A percentile compares a stretch with the other conserved stretches of the same genome.
These are phyloP conservation scores for Epinotia brunnichana DNA, from an alignment of 2,888 invertebrate genomes.

Conservation along the genomic window DNA sequence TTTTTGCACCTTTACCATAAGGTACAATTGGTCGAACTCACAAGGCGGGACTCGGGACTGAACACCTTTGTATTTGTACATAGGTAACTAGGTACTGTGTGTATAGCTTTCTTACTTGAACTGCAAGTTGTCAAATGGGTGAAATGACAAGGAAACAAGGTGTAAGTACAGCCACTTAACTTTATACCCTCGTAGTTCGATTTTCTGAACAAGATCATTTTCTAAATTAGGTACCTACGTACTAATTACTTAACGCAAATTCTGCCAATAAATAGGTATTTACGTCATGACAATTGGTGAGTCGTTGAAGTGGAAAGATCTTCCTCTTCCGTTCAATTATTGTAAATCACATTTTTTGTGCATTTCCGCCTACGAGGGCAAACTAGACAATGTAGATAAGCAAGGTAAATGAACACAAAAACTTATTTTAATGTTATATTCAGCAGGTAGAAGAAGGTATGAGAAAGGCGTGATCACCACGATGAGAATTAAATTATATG, in stretches of 20 bases:
- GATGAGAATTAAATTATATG: too few relatives aligned
- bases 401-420: not conserved
- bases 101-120: too few relatives aligned
- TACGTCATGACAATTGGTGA: not conserved
- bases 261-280: not conserved
- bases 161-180: too few relatives aligned
- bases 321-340: conserved; percentile 35
- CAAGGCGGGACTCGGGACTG: too few relatives aligned
- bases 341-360: conserved; percentile 18
- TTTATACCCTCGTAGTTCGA: too few relatives aligned
- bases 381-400: not conserved
- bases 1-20: too few relatives aligned
- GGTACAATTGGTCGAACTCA: too few relatives aligned
- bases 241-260: not conserved
- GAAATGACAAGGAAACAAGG: too few relatives aligned
- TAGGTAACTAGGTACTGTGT: too few relatives aligned
- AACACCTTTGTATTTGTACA: too few relatives aligned
- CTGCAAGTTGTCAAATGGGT: too few relatives aligned
- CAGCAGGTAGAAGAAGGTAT: not conserved
- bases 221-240: not conserved
- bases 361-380: conserved; percentile 21
- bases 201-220: not conserved
- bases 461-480: not conserved
- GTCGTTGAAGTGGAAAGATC: conserved; percentile 19
- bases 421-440: not conserved